Conservation (phyloP, 2,888 invertebrate species). For the Melikaiella ostensackeni region DNA sequence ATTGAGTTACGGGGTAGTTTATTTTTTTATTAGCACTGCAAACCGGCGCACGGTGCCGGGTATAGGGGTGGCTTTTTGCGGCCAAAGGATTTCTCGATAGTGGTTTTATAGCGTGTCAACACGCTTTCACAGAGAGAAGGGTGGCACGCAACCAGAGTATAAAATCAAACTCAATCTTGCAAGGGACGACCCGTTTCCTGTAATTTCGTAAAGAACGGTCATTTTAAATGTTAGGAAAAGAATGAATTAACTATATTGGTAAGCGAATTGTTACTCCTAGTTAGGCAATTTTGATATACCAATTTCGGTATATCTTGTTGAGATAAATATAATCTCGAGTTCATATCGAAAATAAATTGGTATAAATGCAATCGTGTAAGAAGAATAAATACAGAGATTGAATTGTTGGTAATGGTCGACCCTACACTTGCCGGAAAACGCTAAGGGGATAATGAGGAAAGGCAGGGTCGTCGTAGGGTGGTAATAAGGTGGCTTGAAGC, state of each 20-base stretch:
- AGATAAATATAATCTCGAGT: background rate
- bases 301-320: background rate
- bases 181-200: conserved; percentile 46
- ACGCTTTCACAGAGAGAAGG: conserved; percentile 67
- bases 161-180: conserved; percentile 46
- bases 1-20: conserved; percentile 74
- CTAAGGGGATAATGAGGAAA: conserved; percentile 74
- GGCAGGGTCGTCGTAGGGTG: conserved; percentile 65
- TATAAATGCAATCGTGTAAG: conserved; percentile 52
- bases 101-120: conserved; percentile 77
- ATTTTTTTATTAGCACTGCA: conserved; percentile 70
- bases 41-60: conserved; percentile 60
- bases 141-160: conserved; percentile 53
- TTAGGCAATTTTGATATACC: background rate
- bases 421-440: conserved; percentile 66
- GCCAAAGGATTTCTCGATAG: conserved; percentile 74
- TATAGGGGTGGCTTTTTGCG: conserved; percentile 70
- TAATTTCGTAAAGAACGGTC: conserved; percentile 34
- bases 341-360: background rate
- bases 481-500: conserved; percentile 74
- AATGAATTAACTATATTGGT: background rate
- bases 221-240: background rate
- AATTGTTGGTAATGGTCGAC: conserved; percentile 68
- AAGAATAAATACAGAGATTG: conserved; percentile 63
- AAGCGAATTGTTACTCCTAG: background rate